Conservation (phyloP, 1,140 invertebrate species). For the Telenomus remus region DNA sequence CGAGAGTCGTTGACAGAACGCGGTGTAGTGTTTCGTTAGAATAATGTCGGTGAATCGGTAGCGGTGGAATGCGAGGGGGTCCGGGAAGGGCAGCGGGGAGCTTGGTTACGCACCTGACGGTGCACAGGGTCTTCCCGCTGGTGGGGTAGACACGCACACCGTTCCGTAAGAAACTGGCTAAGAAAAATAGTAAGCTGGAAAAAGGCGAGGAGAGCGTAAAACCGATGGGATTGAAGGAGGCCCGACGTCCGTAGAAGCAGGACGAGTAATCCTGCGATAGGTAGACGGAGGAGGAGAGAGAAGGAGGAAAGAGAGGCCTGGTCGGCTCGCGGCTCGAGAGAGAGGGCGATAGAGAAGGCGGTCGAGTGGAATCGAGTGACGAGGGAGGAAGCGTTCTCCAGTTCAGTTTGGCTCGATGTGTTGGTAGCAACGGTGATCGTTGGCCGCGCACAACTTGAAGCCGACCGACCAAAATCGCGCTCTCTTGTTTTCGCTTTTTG, state of each 20-base stretch:
- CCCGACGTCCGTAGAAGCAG: constrained; percentile 5
- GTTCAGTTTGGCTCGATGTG: constrained; percentile 48
- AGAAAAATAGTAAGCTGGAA: constrained; percentile 29
- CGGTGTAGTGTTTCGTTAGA: neutral
- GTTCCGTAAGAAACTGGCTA: constrained; percentile 21
- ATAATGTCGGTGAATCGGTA: constrained; percentile 25
- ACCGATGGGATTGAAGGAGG: constrained; percentile 5
- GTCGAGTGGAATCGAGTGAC: constrained; percentile 39
- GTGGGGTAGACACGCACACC: constrained; percentile 16
- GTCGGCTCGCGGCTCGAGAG: constrained; percentile 10
- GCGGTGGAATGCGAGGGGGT: constrained; percentile 20
- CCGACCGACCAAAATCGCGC: constrained; percentile 2
- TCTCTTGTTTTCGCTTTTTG: neutral
- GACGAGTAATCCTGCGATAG: constrained; percentile 10
- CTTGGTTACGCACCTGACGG: constrained; percentile 49
- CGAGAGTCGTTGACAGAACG: neutral
- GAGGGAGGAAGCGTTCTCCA: constrained; percentile 49
- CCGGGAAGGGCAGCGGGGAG: constrained; percentile 21
- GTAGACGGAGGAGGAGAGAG: constrained; percentile 4
- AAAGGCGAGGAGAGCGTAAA: constrained; percentile 17
- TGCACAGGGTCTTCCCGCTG: constrained; percentile 26
- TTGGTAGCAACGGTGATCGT: constrained; percentile 49
- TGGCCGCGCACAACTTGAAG: constrained; percentile 11
- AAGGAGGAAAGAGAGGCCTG: constrained; percentile 1
- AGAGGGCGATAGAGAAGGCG: constrained; percentile 31